phyloP scores from a whole-genome alignment of 2,113 vertebrate genomes.

The Ceyx margarethae region DNA sequence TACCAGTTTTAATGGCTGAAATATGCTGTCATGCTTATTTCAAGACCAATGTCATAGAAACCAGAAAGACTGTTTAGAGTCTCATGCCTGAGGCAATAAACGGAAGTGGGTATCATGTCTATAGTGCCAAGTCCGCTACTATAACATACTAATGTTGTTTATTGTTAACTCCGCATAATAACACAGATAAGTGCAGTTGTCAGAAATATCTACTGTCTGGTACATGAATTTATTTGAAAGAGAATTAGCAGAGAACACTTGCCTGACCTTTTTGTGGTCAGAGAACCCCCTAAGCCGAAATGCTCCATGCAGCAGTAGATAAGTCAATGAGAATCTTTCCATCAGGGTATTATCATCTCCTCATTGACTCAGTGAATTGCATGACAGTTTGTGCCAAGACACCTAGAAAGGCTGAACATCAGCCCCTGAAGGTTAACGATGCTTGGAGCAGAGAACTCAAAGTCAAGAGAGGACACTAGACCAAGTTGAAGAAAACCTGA shows the following conservation, averaged over 20 bases:
- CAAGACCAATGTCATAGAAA: not conserved
- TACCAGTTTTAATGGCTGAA: not conserved
- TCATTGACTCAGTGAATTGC: not conserved
- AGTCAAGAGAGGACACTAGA: not conserved
- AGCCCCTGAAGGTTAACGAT: not conserved
- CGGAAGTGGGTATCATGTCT: not conserved
- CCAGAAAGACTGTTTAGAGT: not conserved
- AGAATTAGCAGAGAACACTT: not conserved
- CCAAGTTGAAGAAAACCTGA: not conserved
- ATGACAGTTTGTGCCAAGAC: not conserved
- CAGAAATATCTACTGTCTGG: not conserved
- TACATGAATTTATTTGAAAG: not conserved
- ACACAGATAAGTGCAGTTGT: not conserved
- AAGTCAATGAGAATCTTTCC: not conserved
- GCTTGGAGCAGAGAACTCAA: not conserved
- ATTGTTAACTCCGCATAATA: not conserved
- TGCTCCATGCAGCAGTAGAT: not conserved
- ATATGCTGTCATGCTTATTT: not conserved
- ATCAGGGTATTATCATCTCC: not conserved
- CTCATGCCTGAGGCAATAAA: not conserved
- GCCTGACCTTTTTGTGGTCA: not conserved
- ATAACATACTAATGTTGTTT: not conserved
- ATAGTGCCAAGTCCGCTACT: not conserved
- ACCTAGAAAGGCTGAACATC: not conserved
- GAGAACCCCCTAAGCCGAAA: not conserved